Base-by-base conservation (phyloP, 2,888 invertebrate genomes). In the Amphipyra tragopoginis region DNA sequence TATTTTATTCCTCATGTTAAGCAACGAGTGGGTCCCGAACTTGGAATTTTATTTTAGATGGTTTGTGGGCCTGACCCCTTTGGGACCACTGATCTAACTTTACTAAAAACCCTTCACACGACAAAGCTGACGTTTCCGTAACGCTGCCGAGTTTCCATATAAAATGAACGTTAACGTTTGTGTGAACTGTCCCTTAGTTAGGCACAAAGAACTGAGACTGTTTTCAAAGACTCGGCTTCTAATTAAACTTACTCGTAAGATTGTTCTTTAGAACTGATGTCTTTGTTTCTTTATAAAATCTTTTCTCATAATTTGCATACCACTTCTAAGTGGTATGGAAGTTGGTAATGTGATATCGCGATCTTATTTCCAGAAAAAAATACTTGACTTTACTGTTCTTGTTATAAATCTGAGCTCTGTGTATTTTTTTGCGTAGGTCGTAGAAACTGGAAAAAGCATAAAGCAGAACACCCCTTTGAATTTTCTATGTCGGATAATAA, bases 241-340 rank as follows among this genome's bases (percentile, higher is more conserved):
- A 83, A 83, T 83, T 83, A 83, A 80, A 81, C 64, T 75, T 71
- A 75, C 75, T 82, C 72, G 73, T 65, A 72, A 72, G 67, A 77
- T 75, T 75, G 70, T 75, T 77, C 71, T 72, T 66, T 39, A 62
- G 51, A 54, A 42, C 54, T 59, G 21, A 70, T 67, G 61, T 73
- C 72, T 80, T 79, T 80, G 75, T 79, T 81, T 73, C 72, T 76
- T 79, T 81, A 77, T 62, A 13, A 69, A 71, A 75, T 67, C 44
- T 65, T 62, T 74, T 70, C 63, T 72, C 74, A 55, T 72, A 77
- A 81, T 77, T 78, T 80, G 59, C 72, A 69, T 74, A 68, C 66
- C 72, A 69, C 57, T 64, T 60, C 59, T 71, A 55, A 74, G 58
- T 61, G 54, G 45, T 74, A 56, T 67, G 45, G 52, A 67, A 74